Evolutionary conservation across 2,888 invertebrate genomes (phyloP), one percentile per base, ranked within the genome.

Genomic region (Dorcus hopei): DNA sequence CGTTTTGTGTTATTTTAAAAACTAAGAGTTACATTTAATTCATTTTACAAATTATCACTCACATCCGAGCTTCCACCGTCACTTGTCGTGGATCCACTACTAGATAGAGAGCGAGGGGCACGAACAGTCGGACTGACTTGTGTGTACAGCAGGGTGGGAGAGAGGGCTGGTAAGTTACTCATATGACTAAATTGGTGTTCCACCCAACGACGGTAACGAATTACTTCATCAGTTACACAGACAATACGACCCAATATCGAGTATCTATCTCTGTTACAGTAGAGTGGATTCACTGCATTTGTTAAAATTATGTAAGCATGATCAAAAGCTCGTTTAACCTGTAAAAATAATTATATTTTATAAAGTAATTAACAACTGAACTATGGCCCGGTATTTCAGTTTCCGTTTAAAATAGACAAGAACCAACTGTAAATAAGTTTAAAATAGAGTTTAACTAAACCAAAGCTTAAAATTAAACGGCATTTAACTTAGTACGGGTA

Each of bases 291-390:
- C 62, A 90, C 89, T 63, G 90, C 90, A 77, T 89, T 89, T 69
- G 89, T 86, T 70, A 95, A 83, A 70, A 89, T 87, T 62, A 90
- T 87, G 80, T 93, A 97, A 61, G 98, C 98, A 83, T 94, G 95
- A 80, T 96, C 96, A 82, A 98, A 99, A 61, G 97, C 95, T 81
- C 93, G 90, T 77, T 92, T 91, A 14, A 92, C 91, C 77, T 83
- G 78, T 41, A 60, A 57, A 53, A 49, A 33, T n/a, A 19, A 19
- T 19, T 19, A 19, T 19, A 19, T 19, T 19, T 19, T 19, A 19
- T 19, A 2, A 19, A 19, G 3, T 19, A 14, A 14, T 14, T 14
- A 14, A 14, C 14, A 19, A 19, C 19, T 19, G 19, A 19, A 19
- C 19, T 19, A 19, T 19, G 19, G 3, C n/a, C n/a, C n/a, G n/a